A percentile compares a stretch with the other conserved stretches of the same genome.
phyloP scores from a whole-genome alignment of 1,140 invertebrate genomes.

The Pemphigus obesinymphae region DNA sequence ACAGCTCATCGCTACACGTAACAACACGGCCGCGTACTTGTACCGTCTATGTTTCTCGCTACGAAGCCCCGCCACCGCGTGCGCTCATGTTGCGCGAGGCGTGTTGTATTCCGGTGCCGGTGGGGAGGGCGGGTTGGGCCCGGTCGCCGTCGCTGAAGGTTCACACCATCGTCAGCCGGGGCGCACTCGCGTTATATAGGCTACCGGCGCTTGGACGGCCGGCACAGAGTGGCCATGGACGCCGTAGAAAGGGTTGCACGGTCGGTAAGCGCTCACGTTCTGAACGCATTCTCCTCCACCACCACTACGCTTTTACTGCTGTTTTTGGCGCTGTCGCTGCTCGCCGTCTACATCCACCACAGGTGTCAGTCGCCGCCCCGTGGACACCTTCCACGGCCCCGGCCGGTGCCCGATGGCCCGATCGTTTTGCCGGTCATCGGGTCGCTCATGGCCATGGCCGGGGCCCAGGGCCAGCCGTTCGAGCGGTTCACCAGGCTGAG shows the following conservation, averaged over 20 bases:
- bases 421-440: slow-evolving; percentile 67
- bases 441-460: slow-evolving; percentile 62
- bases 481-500: slow-evolving; percentile 65
- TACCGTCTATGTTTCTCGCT: no score
- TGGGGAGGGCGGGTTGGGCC: no score
- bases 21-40: no score
- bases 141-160: not conserved
- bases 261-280: no score
- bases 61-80: not conserved
- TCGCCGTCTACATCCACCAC: not conserved
- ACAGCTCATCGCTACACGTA: no score
- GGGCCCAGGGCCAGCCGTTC: slow-evolving; percentile 63
- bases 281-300: no score
- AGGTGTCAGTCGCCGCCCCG: not conserved
- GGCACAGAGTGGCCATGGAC: slow-evolving; percentile 27
- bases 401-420: slow-evolving; percentile 56
- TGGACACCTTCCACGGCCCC: not conserved
- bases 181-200: slow-evolving; percentile 11
- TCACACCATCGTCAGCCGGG: not conserved
- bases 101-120: no score
- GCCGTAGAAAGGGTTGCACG: not conserved
- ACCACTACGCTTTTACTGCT: not conserved
- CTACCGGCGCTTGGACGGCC: not conserved
- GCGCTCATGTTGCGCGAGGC: not conserved
- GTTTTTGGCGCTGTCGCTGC: not conserved